Base-by-base conservation (phyloP, 2,797 vertebrate genomes). In the Choloepus didactylus region DNA sequence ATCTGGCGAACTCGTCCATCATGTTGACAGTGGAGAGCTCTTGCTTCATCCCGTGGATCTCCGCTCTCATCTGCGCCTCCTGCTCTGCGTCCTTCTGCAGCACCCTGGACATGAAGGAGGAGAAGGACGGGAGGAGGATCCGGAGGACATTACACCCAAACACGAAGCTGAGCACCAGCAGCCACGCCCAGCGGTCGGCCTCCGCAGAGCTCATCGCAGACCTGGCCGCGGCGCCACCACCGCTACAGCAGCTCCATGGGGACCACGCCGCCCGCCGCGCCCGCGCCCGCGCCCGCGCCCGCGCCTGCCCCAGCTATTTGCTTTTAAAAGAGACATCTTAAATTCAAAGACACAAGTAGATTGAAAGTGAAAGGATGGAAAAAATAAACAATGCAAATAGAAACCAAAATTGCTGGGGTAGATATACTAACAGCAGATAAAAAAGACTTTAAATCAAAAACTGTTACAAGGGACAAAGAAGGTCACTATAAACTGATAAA, bases 1-100 rank as follows among this genome's bases (percentile, higher is more conserved):
- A 99, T 98, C 99, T 98, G 62, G 99, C 99, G 92, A 99, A 99
- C 97, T 99, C 99, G 21, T 99, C 99, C 99, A 99, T 99, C 99
- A 99, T 99, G 97, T 99, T 99, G 93, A 99, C 99, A 0, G 98
- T 99, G 44, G 99, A 98, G 41, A 99, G 99, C 97, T 99, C 99
- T 97, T 99, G 99, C 98, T 99, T 99, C 99, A 99, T 99, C 69
- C 98, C 98, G 97, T 99, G 99, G 98, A 99, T 99, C 97, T 99
- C 99, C 0, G 98, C 94, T 97, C 99, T 98, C 99, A 99, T 99
- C 97, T 99, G 98, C 3, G 98, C 99, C 96, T 99, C 99, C 95
- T 99, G 99, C 93, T 99, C 99, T 2, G 99, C 99, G 96, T 99
- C 99, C 98, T 99, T 99, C 97, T 99, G 99, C 79, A 99, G 97